A percentile compares a stretch with the other conserved stretches of the same genome.
Evolutionary conservation across 2,888 invertebrate genomes (phyloP).

Genomic region (Ormyrus pomaceus): DNA sequence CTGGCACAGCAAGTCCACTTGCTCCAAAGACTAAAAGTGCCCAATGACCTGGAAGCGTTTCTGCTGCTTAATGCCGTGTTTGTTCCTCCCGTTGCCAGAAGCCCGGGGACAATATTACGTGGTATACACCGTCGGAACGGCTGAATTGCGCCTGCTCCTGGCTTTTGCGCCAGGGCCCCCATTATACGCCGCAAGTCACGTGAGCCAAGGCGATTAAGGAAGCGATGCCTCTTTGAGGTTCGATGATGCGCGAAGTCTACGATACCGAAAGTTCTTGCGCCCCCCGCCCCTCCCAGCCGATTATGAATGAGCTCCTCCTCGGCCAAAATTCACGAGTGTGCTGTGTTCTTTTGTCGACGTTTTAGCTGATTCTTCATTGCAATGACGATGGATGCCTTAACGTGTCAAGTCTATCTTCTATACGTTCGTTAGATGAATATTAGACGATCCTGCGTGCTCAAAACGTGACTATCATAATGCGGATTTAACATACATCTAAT

Average conservation of each 20-base stretch:
- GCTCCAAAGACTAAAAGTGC: background rate
- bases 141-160: background rate
- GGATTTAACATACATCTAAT: too few relatives aligned
- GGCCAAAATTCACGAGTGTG: too few relatives aligned
- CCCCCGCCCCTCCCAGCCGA: too few relatives aligned
- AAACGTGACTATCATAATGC: too few relatives aligned
- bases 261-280: slow-evolving; percentile 33
- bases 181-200: slow-evolving; percentile 14
- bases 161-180: background rate
- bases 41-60: slow-evolving; percentile 40
- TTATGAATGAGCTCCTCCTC: too few relatives aligned
- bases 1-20: slow-evolving; percentile 13
- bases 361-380: too few relatives aligned
- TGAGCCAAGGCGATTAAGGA: slow-evolving; percentile 22
- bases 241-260: slow-evolving; percentile 26
- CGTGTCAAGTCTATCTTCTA: too few relatives aligned
- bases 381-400: too few relatives aligned
- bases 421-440: too few relatives aligned
- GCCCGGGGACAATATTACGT: background rate
- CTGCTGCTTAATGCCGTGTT: slow-evolving; percentile 19
- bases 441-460: too few relatives aligned
- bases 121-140: background rate
- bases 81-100: background rate
- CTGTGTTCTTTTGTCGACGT: too few relatives aligned
- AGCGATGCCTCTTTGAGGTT: slow-evolving; percentile 19